phyloP scores from a whole-genome alignment of 2,888 invertebrate genomes.

The Diaperis boleti region DNA sequence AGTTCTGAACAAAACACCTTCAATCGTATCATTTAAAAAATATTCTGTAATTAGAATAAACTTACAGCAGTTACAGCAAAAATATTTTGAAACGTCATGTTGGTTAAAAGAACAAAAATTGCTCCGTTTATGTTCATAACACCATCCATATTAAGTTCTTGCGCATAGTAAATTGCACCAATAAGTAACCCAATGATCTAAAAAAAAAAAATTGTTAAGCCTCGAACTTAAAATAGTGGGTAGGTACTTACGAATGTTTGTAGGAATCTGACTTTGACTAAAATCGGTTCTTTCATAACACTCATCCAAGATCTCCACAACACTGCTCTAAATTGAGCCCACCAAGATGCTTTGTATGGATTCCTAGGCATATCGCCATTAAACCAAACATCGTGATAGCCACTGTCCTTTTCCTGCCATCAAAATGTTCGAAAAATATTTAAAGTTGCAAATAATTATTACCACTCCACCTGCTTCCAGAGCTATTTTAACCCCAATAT shows the following conservation, averaged over 20 bases:
- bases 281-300: constrained; percentile 89
- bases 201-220: constrained; percentile 45
- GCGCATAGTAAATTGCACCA: constrained; percentile 89
- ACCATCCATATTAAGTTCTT: constrained; percentile 85
- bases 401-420: constrained; percentile 34
- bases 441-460: constrained; percentile 17
- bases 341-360: constrained; percentile 89
- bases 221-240: neutral
- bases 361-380: constrained; percentile 51
- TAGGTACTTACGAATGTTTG: constrained; percentile 85
- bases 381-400: constrained; percentile 53
- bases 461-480: constrained; percentile 71
- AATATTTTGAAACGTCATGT: constrained; percentile 95
- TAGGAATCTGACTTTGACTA: constrained; percentile 87
- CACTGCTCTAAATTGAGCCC: constrained; percentile 88
- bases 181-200: constrained; percentile 88
- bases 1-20: constrained; percentile 92
- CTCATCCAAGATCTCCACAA: constrained; percentile 92
- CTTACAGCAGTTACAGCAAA: constrained; percentile 94
- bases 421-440: neutral
- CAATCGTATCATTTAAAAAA: neutral
- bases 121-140: constrained; percentile 96
- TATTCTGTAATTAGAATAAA: constrained; percentile 46
- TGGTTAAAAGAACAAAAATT: constrained; percentile 89
- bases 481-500: constrained; percentile 72